Percentiles rank a stretch among this genome's conserved stretches.
phyloP scores from a whole-genome alignment of 2,888 invertebrate genomes.

The Caenorhabditis sp. region DNA sequence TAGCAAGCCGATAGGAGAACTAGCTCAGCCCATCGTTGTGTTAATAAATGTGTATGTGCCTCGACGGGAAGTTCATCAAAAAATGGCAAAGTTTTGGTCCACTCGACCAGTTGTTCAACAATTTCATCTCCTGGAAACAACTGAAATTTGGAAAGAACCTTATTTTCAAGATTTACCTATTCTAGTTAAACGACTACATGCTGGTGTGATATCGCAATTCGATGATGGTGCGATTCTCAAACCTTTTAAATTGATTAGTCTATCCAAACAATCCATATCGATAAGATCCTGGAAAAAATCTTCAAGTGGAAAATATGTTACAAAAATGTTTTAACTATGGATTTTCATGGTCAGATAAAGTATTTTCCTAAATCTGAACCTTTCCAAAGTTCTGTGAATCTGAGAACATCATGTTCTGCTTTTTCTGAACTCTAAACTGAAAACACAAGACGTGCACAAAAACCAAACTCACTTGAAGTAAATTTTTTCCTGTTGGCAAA shows the following conservation, averaged over 20 bases:
- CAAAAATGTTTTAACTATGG: background rate
- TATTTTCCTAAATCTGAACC: no score
- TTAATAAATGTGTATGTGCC: conserved; percentile 89
- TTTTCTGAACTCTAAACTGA: no score
- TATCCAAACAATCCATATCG: conserved; percentile 95
- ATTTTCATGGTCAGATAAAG: no score
- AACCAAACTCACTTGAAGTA: conserved; percentile 7
- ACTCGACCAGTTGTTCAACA: conserved; percentile 95
- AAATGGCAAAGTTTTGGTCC: conserved; percentile 97
- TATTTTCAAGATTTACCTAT: conserved; percentile 45
- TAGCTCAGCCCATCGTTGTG: conserved; percentile 84
- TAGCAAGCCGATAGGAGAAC: conserved; percentile 68
- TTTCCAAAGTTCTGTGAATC: no score
- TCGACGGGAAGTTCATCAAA: conserved; percentile 94
- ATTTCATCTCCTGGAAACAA: conserved; percentile 84
- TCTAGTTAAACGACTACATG: conserved; percentile 60
- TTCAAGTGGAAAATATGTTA: no score
- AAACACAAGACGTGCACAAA: no score
- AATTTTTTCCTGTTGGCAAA: conserved; percentile 26
- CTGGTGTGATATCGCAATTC: conserved; percentile 83
- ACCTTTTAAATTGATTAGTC: conserved; percentile 83
- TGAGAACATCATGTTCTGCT: no score
- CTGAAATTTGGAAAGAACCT: no score
- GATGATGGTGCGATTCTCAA: conserved; percentile 81
- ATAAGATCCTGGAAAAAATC: conserved; percentile 77